phyloP scores from a whole-genome alignment of 2,888 invertebrate genomes.

The Cryptops parisi region DNA sequence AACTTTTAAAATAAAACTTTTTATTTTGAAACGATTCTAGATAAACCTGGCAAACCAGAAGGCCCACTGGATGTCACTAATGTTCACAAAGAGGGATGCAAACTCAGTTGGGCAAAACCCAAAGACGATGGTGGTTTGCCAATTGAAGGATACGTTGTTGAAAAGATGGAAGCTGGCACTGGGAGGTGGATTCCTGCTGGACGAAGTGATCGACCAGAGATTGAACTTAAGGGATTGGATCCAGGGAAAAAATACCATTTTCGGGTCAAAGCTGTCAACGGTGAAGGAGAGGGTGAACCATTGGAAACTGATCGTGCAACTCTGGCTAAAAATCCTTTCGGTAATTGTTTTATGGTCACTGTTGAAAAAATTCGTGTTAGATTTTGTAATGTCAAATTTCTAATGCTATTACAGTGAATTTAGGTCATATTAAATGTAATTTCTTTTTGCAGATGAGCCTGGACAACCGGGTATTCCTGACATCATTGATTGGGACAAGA shows the following conservation, averaged over 20 bases:
- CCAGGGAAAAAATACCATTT: conserved; percentile 98
- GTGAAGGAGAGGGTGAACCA: conserved; percentile 95
- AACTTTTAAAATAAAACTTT: too few relatives aligned
- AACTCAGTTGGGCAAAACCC: conserved; percentile 82
- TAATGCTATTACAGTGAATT: not conserved
- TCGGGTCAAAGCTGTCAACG: conserved; percentile 93
- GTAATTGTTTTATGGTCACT: conserved; percentile 33
- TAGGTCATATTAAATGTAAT: not conserved
- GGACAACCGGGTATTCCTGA: conserved; percentile 82
- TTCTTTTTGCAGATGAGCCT: conserved; percentile 54
- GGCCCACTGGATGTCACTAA: conserved; percentile 80
- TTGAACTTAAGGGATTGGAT: conserved; percentile 63
- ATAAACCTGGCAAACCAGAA: conserved; percentile 36
- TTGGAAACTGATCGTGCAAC: conserved; percentile 85
- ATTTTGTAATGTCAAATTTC: too few relatives aligned
- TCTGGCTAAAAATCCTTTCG: conserved; percentile 97
- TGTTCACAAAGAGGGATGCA: conserved; percentile 81
- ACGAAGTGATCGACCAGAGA: conserved; percentile 60
- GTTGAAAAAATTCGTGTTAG: too few relatives aligned
- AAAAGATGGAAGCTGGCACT: conserved; percentile 40
- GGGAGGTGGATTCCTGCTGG: conserved; percentile 82
- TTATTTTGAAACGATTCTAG: conserved; percentile 17
- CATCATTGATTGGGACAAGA: conserved; percentile 86
- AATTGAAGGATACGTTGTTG: conserved; percentile 75
- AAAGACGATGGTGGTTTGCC: conserved; percentile 92